A percentile compares a stretch with the other conserved stretches of the same genome.
Evolutionary conservation across 2,888 invertebrate species (phyloP).

Genomic region (Agriotes lineatus): DNA sequence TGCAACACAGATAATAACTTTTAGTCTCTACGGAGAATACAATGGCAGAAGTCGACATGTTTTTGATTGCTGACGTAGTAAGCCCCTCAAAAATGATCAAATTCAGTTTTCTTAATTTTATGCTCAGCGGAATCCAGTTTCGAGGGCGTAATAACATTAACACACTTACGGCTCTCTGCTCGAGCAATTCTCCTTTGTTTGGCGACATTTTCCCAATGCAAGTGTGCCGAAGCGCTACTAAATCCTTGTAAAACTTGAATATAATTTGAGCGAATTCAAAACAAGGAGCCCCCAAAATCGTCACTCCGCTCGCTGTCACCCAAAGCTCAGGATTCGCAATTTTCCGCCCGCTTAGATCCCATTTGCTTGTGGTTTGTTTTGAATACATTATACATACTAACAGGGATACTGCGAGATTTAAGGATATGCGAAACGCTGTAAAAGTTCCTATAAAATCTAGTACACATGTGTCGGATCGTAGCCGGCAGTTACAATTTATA

Average conservation of each 20-base stretch:
- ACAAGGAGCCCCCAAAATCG: background rate
- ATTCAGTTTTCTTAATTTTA: constrained; percentile 12
- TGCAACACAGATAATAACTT: too few relatives aligned
- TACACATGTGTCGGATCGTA: too few relatives aligned
- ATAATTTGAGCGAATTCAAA: background rate
- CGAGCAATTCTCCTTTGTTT: constrained; percentile 1
- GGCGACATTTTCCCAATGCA: background rate
- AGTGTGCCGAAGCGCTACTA: background rate
- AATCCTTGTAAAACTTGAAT: background rate
- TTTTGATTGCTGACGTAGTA: too few relatives aligned
- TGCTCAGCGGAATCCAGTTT: constrained; percentile 8
- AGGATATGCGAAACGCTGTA: background rate
- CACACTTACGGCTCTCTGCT: background rate
- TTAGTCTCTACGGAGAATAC: too few relatives aligned
- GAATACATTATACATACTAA: background rate
- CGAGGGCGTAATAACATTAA: constrained; percentile 5
- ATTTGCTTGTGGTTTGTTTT: background rate
- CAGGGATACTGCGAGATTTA: background rate
- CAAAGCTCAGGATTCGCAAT: background rate
- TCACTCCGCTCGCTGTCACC: background rate
- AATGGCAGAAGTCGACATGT: too few relatives aligned
- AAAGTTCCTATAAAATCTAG: too few relatives aligned
- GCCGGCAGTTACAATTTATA: too few relatives aligned
- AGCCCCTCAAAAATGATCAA: constrained; percentile 17
- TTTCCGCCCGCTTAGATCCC: background rate